Evolutionary conservation across 2,888 invertebrate genomes (phyloP), one percentile per base, ranked within the genome.

Genomic region (Agrypnus murinus): DNA sequence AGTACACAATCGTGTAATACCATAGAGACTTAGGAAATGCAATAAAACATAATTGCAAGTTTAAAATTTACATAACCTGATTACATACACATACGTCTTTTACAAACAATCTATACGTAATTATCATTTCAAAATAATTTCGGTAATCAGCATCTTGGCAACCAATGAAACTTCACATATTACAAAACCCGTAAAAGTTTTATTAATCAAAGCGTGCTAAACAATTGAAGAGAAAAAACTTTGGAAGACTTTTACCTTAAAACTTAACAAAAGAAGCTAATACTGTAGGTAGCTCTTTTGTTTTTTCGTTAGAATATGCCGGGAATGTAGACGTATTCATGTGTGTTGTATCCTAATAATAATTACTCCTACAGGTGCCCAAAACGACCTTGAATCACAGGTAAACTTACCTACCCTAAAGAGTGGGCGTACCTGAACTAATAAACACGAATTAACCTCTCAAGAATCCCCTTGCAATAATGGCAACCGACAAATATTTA

Each of bases 331-430:
- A n/a, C 25, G 25, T 5, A 25, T n/a, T n/a, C n/a, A 25, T 25
- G 25, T 25, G 25, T 25, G 5, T 25, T 25, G 25, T 10, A n/a
- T 50, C 15, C 55, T n/a, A 19, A 36, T 55, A 36, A 36, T 12
- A 3, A 12, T 17, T 75, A 78, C 75, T 80, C 78, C 78, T 79
- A 80, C 79, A 80, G 79, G 80, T 80, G 78, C 76, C 75, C 66
- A 66, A 66, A 73, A 74, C 71, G 79, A 74, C 78, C 77, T 80
- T 79, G 76, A 74, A 73, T 71, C 72, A 73, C 77, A 77, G 77
- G 77, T 78, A 70, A 73, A 78, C 78, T 78, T 75, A 36, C 55
- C 50, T 50, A 55, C 55, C 55, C 55, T 36, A 36, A 31, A 34
- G 55, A 78, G 75, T 74, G 77, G 78, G 76, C 77, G 77, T 75